These are phyloP conservation scores for Parapristionchus giblindavisi DNA, from an alignment of 2,888 invertebrate species.

Conservation along the genomic window DNA sequence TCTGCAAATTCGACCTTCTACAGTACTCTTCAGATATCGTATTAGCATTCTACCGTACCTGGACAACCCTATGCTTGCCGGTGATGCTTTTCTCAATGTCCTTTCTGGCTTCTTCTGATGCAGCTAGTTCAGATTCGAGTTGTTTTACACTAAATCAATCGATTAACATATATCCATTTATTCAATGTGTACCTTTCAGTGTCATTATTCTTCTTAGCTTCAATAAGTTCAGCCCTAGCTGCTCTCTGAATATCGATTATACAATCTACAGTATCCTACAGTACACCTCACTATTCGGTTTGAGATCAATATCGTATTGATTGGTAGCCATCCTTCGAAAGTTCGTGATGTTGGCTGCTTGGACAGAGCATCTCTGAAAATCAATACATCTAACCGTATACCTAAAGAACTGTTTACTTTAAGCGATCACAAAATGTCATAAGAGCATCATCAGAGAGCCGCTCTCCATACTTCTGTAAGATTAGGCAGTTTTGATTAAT, in stretches of 20 bases:
- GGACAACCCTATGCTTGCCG: not conserved
- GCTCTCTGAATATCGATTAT: not conserved
- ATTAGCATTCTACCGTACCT: constrained; percentile 11
- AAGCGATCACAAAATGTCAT: constrained; percentile 26
- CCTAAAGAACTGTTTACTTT: not conserved
- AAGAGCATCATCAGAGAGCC: constrained; percentile 17
- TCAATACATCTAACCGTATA: not conserved
- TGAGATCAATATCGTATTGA: constrained; percentile 26
- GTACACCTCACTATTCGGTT: constrained; percentile 15
- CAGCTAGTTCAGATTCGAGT: constrained; percentile 23
- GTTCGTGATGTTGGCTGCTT: not conserved
- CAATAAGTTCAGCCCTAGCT: not conserved
- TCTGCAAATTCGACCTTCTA: not conserved
- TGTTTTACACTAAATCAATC: constrained; percentile 15
- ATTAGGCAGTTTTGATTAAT: not conserved
- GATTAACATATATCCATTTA: not conserved
- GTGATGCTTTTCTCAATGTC: constrained; percentile 13
- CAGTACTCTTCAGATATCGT: not conserved
- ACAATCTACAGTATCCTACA: not conserved
- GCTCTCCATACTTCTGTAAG: constrained; percentile 30
- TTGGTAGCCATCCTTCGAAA: constrained; percentile 27
- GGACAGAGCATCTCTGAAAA: not conserved
- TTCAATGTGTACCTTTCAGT: constrained; percentile 7
- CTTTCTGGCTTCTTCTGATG: constrained; percentile 5
- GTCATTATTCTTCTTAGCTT: constrained; percentile 17